A percentile compares a stretch with the other conserved stretches of the same genome.
These are phyloP conservation scores for Mormyrus iriodes DNA, from an alignment of 2,113 vertebrate species.

Conservation along the genomic window DNA sequence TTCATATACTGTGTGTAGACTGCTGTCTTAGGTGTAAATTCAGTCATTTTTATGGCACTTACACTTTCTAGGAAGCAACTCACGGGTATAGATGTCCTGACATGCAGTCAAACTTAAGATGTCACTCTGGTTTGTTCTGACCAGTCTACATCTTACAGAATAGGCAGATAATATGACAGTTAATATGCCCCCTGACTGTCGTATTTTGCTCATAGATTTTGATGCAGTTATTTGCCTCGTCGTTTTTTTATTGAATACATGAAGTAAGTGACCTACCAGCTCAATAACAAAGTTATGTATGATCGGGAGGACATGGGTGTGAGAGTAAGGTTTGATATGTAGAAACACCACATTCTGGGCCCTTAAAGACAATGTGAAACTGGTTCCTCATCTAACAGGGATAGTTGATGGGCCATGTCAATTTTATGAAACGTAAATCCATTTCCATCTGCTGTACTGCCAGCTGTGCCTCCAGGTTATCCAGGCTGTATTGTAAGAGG, in stretches of 20 bases:
- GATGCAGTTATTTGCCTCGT: background rate
- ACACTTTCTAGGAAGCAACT: background rate
- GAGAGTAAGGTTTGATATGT: background rate
- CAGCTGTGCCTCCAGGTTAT: background rate
- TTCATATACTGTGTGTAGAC: background rate
- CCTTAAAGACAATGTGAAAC: background rate
- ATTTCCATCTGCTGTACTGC: background rate
- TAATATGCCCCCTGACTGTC: background rate
- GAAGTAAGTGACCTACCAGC: background rate
- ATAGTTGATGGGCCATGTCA: background rate
- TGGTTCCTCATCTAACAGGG: background rate
- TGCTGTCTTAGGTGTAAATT: background rate
- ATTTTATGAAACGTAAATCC: background rate
- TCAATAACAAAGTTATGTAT: background rate
- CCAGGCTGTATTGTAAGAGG: background rate
- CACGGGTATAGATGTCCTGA: background rate
- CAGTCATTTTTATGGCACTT: background rate
- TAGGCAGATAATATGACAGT: background rate
- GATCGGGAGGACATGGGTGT: background rate
- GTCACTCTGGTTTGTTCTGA: background rate
- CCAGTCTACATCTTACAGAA: background rate
- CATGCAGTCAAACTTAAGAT: background rate
- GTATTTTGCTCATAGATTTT: background rate
- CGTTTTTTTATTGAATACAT: background rate
- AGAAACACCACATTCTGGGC: background rate